phyloP scores from a whole-genome alignment of 2,888 invertebrate genomes.

The Ischnura elegans region DNA sequence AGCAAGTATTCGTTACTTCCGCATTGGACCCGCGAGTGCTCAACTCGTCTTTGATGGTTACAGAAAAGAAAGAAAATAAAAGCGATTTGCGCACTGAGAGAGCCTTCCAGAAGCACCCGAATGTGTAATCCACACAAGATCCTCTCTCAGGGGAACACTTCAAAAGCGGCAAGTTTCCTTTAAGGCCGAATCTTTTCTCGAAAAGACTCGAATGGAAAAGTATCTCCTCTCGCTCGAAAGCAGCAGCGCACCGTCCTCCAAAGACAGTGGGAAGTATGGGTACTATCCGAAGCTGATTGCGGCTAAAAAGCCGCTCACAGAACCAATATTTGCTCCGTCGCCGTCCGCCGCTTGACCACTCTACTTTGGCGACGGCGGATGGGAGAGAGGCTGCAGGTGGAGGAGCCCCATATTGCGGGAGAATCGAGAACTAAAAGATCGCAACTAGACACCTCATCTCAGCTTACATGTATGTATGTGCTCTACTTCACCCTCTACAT shows the following conservation, averaged over 20 bases:
- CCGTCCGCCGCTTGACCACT: constrained; percentile 20
- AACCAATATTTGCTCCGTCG: constrained; percentile 56
- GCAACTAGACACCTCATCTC: no score
- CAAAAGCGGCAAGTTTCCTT: not conserved
- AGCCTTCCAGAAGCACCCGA: not conserved
- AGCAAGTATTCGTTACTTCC: not conserved
- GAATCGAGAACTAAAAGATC: no score
- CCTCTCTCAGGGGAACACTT: not conserved
- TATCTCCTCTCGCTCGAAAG: not conserved
- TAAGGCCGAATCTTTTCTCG: not conserved
- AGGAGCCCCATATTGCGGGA: no score
- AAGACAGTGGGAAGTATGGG: constrained; percentile 1
- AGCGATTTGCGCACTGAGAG: no score
- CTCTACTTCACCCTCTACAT: no score
- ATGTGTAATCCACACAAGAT: not conserved
- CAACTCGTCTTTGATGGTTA: not conserved
- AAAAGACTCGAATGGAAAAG: not conserved
- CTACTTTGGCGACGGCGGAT: no score
- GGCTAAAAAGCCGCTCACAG: constrained; percentile 48
- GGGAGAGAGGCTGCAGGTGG: no score
- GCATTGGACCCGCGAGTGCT: not conserved
- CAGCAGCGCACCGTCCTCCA: not conserved
- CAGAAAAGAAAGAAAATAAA: no score
- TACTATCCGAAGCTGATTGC: not conserved
- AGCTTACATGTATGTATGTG: no score